Conservation (phyloP, 2,888 invertebrate species). For the Galeopsomyia nigrocyanea region DNA sequence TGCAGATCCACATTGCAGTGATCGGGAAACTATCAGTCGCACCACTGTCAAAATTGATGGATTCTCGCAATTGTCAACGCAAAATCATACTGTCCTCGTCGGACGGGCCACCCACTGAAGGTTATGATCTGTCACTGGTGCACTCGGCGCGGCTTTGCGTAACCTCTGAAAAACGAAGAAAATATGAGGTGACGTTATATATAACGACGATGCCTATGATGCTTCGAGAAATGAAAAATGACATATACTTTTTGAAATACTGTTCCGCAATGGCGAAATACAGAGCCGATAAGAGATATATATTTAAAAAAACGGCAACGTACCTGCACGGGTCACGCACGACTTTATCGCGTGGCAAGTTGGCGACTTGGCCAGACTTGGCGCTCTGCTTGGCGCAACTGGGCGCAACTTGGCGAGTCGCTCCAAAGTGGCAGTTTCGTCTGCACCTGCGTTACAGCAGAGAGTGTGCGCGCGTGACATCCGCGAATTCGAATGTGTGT, state of each 20-base stretch:
- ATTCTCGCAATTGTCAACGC: conserved; percentile 3
- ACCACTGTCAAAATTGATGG: background rate
- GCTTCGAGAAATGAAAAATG: too few species aligned
- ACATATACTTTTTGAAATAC: background rate
- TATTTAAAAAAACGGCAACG: too few species aligned
- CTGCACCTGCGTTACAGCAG: too few species aligned
- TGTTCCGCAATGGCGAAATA: conserved; percentile 6
- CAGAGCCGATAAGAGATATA: background rate
- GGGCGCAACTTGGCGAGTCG: too few species aligned
- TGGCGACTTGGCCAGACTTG: too few species aligned
- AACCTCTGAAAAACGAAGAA: conserved; percentile 19
- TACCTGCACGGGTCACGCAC: too few species aligned
- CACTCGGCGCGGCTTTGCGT: background rate
- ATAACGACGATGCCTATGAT: background rate
- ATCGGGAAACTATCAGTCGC: background rate
- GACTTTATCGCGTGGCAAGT: too few species aligned
- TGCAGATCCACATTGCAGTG: conserved; percentile 38
- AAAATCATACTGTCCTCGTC: conserved; percentile 28
- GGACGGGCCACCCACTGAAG: conserved; percentile 9
- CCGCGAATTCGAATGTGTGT: too few species aligned
- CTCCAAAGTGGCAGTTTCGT: too few species aligned
- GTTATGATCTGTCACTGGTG: conserved; percentile 17
- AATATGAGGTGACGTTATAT: background rate
- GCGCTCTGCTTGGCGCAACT: too few species aligned
- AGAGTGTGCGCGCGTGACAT: too few species aligned